Evolutionary conservation across 2,113 vertebrate species (phyloP), one percentile per base, ranked within the genome.

Genomic region (Vulpes vulpes): DNA sequence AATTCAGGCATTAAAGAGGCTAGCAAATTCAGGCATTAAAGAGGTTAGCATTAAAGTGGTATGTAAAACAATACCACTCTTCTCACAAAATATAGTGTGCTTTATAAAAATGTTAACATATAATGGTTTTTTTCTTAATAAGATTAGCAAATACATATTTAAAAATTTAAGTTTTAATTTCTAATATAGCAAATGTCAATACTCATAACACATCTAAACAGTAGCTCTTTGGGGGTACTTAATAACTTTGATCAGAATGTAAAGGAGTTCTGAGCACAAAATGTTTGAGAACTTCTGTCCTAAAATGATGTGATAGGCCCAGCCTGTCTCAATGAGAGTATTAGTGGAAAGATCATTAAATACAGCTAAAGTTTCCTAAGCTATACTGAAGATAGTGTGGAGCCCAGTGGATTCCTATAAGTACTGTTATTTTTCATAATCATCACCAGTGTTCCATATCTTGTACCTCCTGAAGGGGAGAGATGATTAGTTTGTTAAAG

Each of bases 391-490:
- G 51, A 64, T 11, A 90, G 32, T 4, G 8, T 9, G 8, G 65
- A 93, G 64, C 27, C 43, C 22, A 73, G 71, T 78, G 71, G 91
- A 35, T 81, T 96, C 65, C 83, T 15, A 23, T 0, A 30, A 93
- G 93, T 30, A 9, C 2, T 81, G 51, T 89, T 10, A 12, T 93
- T 83, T 96, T 97, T 96, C 82, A 4, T 51, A 87, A 78, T 92
- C 91, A 0, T 83, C 10, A 43, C 94, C 94, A 96, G 59, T 8
- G 71, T n/a, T 35, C 98, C 59, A 65, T 95, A 93, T 96, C 96
- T 97, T 55, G 43, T 83, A 2, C 94, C 96, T 98, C 97, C 98
- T 98, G 94, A 98, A 97, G 97, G 97, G 96, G 91, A 95, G 95
- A 95, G 90, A 84, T 84, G 94, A 97, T 96, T 90, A 97, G 96